phyloP scores from a whole-genome alignment of 2,888 invertebrate genomes.

The Timema cristinae region DNA sequence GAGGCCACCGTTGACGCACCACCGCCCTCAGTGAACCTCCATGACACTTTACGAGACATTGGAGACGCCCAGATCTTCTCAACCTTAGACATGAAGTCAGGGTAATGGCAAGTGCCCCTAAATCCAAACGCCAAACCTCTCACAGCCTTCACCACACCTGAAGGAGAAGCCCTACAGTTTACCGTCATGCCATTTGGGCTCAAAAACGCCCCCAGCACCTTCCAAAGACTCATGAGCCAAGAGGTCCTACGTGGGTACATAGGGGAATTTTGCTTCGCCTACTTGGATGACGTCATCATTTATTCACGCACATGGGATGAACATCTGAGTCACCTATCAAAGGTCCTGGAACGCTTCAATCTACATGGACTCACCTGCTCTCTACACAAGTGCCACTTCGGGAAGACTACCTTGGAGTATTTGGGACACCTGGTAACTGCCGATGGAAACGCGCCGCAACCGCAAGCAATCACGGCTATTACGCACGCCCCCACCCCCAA shows the following conservation, averaged over 20 bases:
- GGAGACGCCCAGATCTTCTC: too few species aligned
- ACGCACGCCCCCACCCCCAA: too few species aligned
- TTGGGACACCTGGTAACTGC: too few species aligned
- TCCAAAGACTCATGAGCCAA: not conserved
- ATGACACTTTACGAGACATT: too few species aligned
- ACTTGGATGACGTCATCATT: not conserved
- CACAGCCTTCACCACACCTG: not conserved
- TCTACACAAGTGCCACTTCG: not conserved
- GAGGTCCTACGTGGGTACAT: not conserved
- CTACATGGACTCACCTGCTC: not conserved
- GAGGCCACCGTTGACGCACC: too few species aligned
- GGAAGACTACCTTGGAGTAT: not conserved
- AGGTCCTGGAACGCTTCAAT: not conserved
- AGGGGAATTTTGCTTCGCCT: not conserved
- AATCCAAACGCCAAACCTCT: not conserved
- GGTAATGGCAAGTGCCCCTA: not conserved
- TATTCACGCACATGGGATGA: not conserved
- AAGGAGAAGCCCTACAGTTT: not conserved
- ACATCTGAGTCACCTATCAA: not conserved
- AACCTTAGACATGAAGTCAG: not conserved
- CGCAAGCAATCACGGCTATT: too few species aligned
- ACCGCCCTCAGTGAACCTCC: too few species aligned
- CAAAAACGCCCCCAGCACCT: not conserved
- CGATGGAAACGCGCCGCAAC: too few species aligned
- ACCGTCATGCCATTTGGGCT: conserved; percentile 31